Evolutionary conservation across 2,113 vertebrate genomes (phyloP).

Genomic region (Campylomormyrus numenius): DNA sequence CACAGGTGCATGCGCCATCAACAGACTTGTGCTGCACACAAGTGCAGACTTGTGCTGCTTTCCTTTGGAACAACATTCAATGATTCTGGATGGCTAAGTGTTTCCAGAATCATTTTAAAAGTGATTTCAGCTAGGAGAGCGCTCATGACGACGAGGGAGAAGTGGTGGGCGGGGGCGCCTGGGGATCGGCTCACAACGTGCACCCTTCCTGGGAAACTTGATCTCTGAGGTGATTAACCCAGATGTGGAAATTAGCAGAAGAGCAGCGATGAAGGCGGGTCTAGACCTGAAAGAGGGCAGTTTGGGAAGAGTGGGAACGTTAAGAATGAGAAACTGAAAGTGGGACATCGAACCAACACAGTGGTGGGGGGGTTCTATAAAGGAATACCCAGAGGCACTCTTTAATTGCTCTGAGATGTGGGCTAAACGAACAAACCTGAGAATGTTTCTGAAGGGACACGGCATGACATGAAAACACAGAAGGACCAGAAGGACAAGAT

Average conservation of each 20-base stretch:
- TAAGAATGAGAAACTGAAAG: slow-evolving; percentile 55
- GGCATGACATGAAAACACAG: slow-evolving; percentile 6
- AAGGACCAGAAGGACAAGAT: slow-evolving; percentile 14
- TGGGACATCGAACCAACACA: slow-evolving; percentile 54
- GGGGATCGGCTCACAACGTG: slow-evolving; percentile 8
- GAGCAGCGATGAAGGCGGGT: slow-evolving; percentile 53
- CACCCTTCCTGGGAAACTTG: slow-evolving; percentile 44
- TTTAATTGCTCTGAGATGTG: slow-evolving; percentile 44
- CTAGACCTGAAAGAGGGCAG: slow-evolving; percentile 59
- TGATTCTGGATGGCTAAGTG: not conserved
- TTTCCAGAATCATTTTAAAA: not conserved
- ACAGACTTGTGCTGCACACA: not conserved
- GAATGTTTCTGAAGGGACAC: slow-evolving; percentile 37
- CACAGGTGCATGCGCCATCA: not conserved
- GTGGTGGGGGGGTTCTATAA: slow-evolving; percentile 53
- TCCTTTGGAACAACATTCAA: not conserved
- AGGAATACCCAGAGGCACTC: slow-evolving; percentile 48
- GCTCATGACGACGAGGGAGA: not conserved
- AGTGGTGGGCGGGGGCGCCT: not conserved
- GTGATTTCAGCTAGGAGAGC: not conserved
- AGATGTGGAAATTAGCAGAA: slow-evolving; percentile 65
- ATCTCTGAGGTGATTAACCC: slow-evolving; percentile 70
- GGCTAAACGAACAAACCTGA: slow-evolving; percentile 36
- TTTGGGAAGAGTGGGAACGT: slow-evolving; percentile 46
- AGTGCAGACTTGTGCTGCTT: not conserved